Base-by-base conservation (phyloP, 2,797 vertebrate genomes). In the Tiaroga cobitis region DNA sequence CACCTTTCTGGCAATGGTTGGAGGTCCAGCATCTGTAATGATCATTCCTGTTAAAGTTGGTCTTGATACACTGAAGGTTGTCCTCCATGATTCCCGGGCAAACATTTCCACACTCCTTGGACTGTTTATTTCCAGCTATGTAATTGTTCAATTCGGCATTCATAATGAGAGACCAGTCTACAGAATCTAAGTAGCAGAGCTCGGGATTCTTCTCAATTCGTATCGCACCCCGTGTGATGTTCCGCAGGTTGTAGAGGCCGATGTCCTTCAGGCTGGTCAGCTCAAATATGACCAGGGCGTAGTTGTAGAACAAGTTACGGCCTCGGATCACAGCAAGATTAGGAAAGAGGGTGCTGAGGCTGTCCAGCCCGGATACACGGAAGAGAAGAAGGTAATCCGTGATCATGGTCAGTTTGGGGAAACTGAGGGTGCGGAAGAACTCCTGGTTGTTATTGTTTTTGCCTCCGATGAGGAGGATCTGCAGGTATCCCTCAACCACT, bases 161-260 rank as follows among this genome's bases (percentile, higher is more conserved):
- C 93, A 98, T 95, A 90, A 99, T 96, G 46, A 97, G 95, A 65
- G 98, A 99, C 98, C 98, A 99, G 96, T 99, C 98, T 92, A 99
- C 96, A 0, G 98, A 98, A 91, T 98, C 97, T 90, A 99, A 93
- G 94, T 99, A 99, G 91, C 98, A 99, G 82, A 99, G 96, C 94
- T 99, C 98, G 0, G 96, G 96, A 86, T 99, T 99, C 92, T 99
- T 99, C 92, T 99, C 98, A 0, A 99, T 98, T 72, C 97, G 92
- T 91, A 99, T 95, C 85, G 97, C 97, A 8, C 98, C 98, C 0
- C 98, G 95, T 0, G 97, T 98, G 92, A 99, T 97, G 95, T 99
- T 99, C 88, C 97, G 95, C 92, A 99, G 91, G 91, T 96, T 98
- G 93, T 97, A 95, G 41, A 99, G 94, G 83, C 98, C 98, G 0